Conservation (phyloP, 2,888 invertebrate species). For the Stenchaetothrips biformis region DNA sequence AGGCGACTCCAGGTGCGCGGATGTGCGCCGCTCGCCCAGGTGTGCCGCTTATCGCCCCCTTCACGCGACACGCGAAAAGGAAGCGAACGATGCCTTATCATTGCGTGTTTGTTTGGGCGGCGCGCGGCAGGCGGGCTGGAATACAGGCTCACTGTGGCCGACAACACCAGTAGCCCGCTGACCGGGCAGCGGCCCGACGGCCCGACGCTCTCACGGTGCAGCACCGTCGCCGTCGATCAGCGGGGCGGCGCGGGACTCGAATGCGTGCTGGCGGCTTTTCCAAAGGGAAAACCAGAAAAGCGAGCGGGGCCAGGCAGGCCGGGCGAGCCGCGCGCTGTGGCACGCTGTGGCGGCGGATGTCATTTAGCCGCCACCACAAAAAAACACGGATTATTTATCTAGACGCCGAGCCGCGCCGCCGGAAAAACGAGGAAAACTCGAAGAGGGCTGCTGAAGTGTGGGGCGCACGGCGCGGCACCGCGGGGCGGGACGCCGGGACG, state of each 20-base stretch:
- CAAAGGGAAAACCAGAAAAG: neutral
- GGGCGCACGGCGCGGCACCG: neutral
- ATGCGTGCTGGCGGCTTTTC: neutral
- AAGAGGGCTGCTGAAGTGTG: neutral
- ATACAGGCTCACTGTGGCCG: neutral
- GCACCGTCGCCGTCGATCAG: neutral
- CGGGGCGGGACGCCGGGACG: neutral
- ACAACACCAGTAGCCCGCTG: neutral
- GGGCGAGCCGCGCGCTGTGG: neutral
- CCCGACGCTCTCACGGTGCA: too few species aligned
- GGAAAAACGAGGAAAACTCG: neutral
- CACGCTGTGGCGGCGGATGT: neutral
- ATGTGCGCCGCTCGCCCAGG: conserved; percentile 9
- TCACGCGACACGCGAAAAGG: conserved; percentile 8
- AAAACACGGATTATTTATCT: conserved; percentile 19
- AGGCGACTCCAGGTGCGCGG: neutral
- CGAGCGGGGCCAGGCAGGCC: neutral
- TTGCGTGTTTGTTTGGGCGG: neutral
- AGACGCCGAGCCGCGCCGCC: neutral
- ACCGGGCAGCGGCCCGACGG: neutral
- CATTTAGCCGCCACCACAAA: neutral
- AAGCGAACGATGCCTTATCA: conserved; percentile 21
- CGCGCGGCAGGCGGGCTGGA: neutral
- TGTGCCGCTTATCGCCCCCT: neutral
- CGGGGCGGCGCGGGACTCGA: neutral